Base-by-base conservation (phyloP, 2,888 invertebrate genomes). In the Drosophila picticornis region DNA sequence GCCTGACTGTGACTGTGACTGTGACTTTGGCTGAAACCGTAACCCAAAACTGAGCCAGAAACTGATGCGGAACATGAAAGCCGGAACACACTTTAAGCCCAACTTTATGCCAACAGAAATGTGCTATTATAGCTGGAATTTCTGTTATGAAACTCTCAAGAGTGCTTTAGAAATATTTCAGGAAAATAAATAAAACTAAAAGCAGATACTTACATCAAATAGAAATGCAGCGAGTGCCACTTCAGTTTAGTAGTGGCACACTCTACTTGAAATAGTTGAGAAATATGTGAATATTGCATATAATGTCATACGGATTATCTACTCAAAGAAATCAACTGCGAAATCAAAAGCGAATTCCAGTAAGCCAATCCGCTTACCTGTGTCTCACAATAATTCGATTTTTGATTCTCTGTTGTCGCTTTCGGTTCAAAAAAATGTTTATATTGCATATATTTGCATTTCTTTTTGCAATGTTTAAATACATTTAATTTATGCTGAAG, bases 71-170 rank as follows among this genome's bases (percentile, higher is more conserved):
- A 66, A 25, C 52, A 52, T 46, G 51, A 59, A 56, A 29, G 36
- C 40, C 38, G 53, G 43, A 66, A 25, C 46, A 52, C 34, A 53
- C 60, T 40, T 70, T 60, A 69, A 53, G 53, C 46, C 50, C 31
- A 69, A 68, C 60, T 55, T 60, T 29, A 43, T 29, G n/a, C 53
- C 69, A 60, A 59, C 55, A 43, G 36, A 46, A 46, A 34, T 16
- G 29, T 16, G 22, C 46, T 36, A 29, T 40, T 36, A 29, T 53
- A n/a, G 53, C 19, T 25, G 9, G 50, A 29, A 32, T 32, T 38
- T 59, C 53, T 11, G 36, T 62, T 69, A 61, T 52, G 70, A 51
- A 51, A 61, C 51, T 51, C 48, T 32, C 4, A 53, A 31, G 55
- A 36, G 25, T 53, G 60, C 55, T 61, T 53, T 11, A 19, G 31